Evolutionary conservation across 2,888 invertebrate species (phyloP), one percentile per base, ranked within the genome.

Genomic region (Xestia rhomboidea): DNA sequence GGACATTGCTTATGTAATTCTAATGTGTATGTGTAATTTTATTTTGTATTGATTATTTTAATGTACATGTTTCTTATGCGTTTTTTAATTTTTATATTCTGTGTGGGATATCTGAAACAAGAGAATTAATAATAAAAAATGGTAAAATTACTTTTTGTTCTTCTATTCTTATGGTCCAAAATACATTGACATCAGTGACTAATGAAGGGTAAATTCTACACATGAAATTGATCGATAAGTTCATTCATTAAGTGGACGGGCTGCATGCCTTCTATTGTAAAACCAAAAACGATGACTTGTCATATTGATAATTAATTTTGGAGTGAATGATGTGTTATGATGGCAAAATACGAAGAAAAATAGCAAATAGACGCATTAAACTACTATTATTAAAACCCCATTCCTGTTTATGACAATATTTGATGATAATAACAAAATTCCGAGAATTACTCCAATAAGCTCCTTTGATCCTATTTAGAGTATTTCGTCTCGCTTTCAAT

Each of bases 381-480:
- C 38, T 24, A 60, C 38, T 66, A 46, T n/a, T n/a, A 49, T 68
- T 49, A 77, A 78, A 34, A 10, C 27, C 41, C 24, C 18, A 68
- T n/a, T 27, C 11, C 51, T 41, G 44, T 24, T 21, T 46, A 46
- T 18, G 30, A 13, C 21, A 79, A 51, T 44, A 67, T 46, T 69
- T 11, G n/a, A 2, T 15, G 13, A 4, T 30, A 64, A 49, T 64
- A 73, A 66, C 57, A 70, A 77, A 70, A 67, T 64, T 27, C 46
- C 38, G 30, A 76, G 38, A 67, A 70, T 69, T 24, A 82, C 76
- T 18, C 34, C 41, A 74, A 57, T 63, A 64, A 68, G 49, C 73
- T 66, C 27, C 66, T 80, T 80, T 80, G 80, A 68, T 77, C 54
- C 54, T 54, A 44, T 82, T 41, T 38, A 15, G 13, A 49, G 41